phyloP scores from a whole-genome alignment of 2,113 vertebrate species.

The Seriola quinqueradiata region DNA sequence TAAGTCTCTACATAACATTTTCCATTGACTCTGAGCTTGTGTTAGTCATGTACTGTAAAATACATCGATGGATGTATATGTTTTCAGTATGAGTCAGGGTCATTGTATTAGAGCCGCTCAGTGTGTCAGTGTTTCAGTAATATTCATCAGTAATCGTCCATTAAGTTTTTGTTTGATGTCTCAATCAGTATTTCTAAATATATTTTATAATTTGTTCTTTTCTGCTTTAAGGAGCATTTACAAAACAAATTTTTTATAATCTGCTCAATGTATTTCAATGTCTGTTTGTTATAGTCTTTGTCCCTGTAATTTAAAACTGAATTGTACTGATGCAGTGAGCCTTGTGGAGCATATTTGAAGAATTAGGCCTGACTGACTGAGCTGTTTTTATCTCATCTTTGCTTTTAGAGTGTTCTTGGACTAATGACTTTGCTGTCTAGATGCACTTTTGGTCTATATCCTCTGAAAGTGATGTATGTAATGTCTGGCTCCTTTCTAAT shows the following conservation, averaged over 20 bases:
- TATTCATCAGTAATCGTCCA: too few species aligned
- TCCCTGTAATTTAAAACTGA: background rate
- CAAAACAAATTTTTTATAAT: background rate
- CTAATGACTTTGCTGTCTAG: background rate
- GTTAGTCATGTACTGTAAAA: too few species aligned
- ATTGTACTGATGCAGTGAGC: background rate
- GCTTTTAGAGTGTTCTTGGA: background rate
- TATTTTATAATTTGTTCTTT: background rate
- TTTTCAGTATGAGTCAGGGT: background rate
- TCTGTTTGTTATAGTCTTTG: background rate
- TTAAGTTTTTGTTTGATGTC: too few species aligned
- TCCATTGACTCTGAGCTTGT: background rate
- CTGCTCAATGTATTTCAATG: background rate
- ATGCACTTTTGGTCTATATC: background rate
- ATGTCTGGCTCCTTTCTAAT: constrained; percentile 15
- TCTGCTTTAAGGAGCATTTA: too few species aligned
- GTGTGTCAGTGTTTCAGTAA: too few species aligned
- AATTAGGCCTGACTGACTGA: background rate
- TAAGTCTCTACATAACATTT: background rate
- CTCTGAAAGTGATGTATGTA: background rate
- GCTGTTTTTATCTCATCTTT: background rate
- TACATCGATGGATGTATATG: background rate
- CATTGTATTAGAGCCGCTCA: background rate
- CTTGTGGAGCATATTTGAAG: background rate
- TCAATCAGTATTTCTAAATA: background rate